Evolutionary conservation across 64 coral and sea anemone species (phyloP), one percentile per base, ranked within the genome.

Genomic region (Montipora capricornis): DNA sequence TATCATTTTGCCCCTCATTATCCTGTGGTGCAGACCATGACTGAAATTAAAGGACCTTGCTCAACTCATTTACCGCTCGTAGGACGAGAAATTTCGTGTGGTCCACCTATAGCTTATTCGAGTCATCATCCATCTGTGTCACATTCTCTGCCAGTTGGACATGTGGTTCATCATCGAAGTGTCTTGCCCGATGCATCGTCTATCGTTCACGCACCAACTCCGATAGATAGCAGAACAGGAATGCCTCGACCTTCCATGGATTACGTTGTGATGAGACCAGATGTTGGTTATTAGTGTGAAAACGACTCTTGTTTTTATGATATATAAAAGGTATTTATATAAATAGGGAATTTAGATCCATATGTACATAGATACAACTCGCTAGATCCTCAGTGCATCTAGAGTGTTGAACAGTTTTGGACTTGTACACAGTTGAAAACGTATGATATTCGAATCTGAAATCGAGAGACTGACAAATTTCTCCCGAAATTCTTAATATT

Each of bases 171-270:
- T 47, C 95, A 96, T 61, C 84, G 96, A 74, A 70, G 93, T 53
- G 76, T 98, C 49, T 37, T 95, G 26, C 89, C 96, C 0, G 96
- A 98, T 19, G 68, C 93, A 6, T 49, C 76, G 10, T 68, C 88
- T 14, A 75, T 95, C 3, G 89, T 95, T 44, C 96, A 95, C 14
- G 74, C 92, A 0, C 89, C 96, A 1, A 92, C 93, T 14, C 89
- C 96, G 9, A 98, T 98, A 52, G 96, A 98, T 61, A 89, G 91
- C 59, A 87, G 96, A 89, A 98, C 82, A 71, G 93, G 96, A 9
- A n/a, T 98, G 11, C 89, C 89, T n/a, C 90, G 96, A 44, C 85
- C 94, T 6, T 87, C 96, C 13, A 55, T 93, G 67, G 96, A 98
- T 62, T 98, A 88, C 71, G 89, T 98, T 29, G 86, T 92, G 45